Evolutionary conservation across 2,797 vertebrate species (phyloP), one percentile per base, ranked within the genome.

Genomic region (Premnoplex brunnescens): DNA sequence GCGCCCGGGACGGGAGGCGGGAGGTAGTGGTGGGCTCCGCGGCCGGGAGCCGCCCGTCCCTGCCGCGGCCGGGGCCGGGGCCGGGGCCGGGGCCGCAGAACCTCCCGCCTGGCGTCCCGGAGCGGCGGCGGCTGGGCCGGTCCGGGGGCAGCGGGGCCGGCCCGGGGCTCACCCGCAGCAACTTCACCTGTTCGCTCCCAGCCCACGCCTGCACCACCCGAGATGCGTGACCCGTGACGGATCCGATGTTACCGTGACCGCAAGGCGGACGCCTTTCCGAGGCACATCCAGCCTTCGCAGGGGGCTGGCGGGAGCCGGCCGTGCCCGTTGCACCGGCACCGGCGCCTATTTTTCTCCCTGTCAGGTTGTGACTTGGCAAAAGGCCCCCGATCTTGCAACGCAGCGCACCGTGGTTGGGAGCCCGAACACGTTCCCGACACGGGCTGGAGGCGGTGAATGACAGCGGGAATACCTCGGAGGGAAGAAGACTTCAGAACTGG

Each of bases 171-270:
- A 2, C 17, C 43, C 55, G 2, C 54, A 10, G 44, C 72, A 28
- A 32, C 73, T 56, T 85, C 95, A 95, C 96, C 94, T 88, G 91
- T 69, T 88, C 8, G 89, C 73, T 32, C 41, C 14, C 72, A 89
- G 89, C 66, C 74, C 91, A 5, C 18, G 22, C 80, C 86, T 3
- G 87, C 78, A 44, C 10, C 71, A 0, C 32, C 23, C 23, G 62
- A 23, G 80, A 26, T 39, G 83, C 7, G 19, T 44, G 56, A 68
- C 32, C 92, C 54, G 34, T 9, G 41, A 14, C 49, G 52, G 83
- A 27, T 36, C 41, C 14, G 60, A 19, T 55, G 91, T n/a, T 56
- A 39, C n/a, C 10, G 56, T 16, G 75, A 66, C 55, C 27, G 27
- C 62, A 79, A 54, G 60, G 60, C 34, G 66, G 68, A 18, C 27